A percentile compares a stretch with the other conserved stretches of the same genome.
Conservation (phyloP, 2,797 vertebrate species). For the Carcharodon carcharias region DNA sequence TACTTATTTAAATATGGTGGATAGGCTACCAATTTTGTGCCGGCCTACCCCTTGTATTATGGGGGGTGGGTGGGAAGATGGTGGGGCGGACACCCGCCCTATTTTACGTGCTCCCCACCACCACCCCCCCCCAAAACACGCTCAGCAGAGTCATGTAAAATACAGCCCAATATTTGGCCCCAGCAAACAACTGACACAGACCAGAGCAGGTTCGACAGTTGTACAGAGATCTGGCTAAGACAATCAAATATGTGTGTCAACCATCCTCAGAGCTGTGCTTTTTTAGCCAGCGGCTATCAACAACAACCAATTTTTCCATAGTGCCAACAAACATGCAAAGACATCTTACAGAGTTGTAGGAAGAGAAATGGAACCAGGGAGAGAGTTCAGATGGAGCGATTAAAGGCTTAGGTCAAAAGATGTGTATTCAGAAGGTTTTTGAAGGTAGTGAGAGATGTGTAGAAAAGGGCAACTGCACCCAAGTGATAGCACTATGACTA, state of each 20-base stretch:
- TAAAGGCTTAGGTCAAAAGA: neutral
- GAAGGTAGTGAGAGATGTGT: neutral
- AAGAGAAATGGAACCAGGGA: neutral
- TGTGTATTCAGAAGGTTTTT: neutral
- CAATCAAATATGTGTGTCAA: neutral
- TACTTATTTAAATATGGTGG: too few relatives aligned
- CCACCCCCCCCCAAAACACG: too few relatives aligned
- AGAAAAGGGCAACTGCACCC: neutral
- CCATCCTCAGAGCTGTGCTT: neutral
- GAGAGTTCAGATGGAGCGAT: neutral
- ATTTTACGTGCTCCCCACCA: too few relatives aligned
- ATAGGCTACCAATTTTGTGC: too few relatives aligned
- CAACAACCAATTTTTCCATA: neutral
- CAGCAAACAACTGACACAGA: neutral
- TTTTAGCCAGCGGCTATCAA: neutral
- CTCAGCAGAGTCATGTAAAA: too few relatives aligned
- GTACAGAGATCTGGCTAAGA: too few relatives aligned
- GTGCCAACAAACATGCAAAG: neutral
- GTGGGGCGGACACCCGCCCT: too few relatives aligned
- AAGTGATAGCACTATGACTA: neutral
- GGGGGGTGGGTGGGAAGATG: too few relatives aligned
- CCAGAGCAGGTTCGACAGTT: neutral
- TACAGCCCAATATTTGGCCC: too few relatives aligned
- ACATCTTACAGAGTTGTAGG: neutral
- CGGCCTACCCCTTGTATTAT: too few relatives aligned